Base-by-base conservation (phyloP, 2,797 vertebrate genomes). In the Cercopithecus neglectus region DNA sequence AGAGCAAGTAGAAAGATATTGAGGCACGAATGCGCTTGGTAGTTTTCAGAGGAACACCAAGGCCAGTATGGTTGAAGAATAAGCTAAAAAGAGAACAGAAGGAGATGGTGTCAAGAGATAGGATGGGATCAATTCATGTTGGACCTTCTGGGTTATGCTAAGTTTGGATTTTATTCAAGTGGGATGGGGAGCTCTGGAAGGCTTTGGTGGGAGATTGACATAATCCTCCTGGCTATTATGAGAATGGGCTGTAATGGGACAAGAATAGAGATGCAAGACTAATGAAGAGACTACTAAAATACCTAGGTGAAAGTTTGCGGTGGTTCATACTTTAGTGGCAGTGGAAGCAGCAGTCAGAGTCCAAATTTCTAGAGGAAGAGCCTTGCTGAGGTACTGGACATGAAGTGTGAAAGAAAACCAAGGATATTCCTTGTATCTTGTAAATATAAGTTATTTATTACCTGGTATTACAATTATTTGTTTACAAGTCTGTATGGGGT, bases 101-200 rank as follows among this genome's bases (percentile, higher is more conserved):
- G 24, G n/a, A 83, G 50, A 80, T 36, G 48, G 17, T 48, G 79
- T 44, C 33, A 89, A 85, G 75, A 88, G 13, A 39, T 1, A 82
- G 44, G 19, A 85, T 50, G 53, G 26, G 70, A 82, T 85, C 30
- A 50, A 90, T 53, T 90, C 55, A 87, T 50, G n/a, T 4, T 46
- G n/a, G 75, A 5, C 13, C 48, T 80, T 94, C 70, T 81, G 48
- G 21, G 8, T 81, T 80, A 87, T 11, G 1, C 4, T 90, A 59
- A 74, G 26, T 85, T 81, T 91, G 26, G 33, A 72, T 84, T 95
- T 92, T 94, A 94, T 90, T 92, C 87, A 88, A 72, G 26, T 26
- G 33, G 36, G 12, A 80, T 84, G 48, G 8, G 44, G 36, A 78
- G 8, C 67, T 84, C 85, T 76, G 57, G 50, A 88, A 59, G 79